Percentiles rank a stretch among this genome's conserved stretches.
These are phyloP conservation scores for Rana temporaria DNA, from an alignment of 2,113 vertebrate species.

Conservation along the genomic window DNA sequence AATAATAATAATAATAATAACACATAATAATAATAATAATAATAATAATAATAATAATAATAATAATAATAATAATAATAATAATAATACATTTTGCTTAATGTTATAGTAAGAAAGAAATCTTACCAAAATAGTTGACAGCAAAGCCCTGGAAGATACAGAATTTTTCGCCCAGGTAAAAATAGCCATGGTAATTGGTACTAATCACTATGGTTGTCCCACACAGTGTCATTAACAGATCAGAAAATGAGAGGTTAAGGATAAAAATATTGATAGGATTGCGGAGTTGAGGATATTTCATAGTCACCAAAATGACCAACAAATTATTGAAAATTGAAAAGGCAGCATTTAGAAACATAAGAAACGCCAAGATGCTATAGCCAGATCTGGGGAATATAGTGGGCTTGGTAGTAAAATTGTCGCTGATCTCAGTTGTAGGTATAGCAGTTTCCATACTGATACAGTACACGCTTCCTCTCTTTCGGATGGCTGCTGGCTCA, in stretches of 20 bases:
- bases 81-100: too few species aligned
- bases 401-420: slow-evolving; percentile 42
- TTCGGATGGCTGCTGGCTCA: neutral
- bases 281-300: slow-evolving; percentile 67
- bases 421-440: neutral
- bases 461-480: neutral
- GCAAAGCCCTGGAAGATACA: slow-evolving; percentile 72
- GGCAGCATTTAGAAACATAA: slow-evolving; percentile 64
- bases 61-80: too few species aligned
- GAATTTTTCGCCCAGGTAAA: slow-evolving; percentile 67
- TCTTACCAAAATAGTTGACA: slow-evolving; percentile 74
- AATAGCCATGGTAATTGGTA: slow-evolving; percentile 70
- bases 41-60: too few species aligned
- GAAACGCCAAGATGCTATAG: slow-evolving; percentile 71
- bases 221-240: slow-evolving; percentile 69
- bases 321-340: slow-evolving; percentile 71
- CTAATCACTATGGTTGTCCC: slow-evolving; percentile 69
- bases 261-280: slow-evolving; percentile 70
- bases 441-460: slow-evolving; percentile 1
- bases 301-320: slow-evolving; percentile 64
- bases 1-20: too few species aligned
- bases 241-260: slow-evolving; percentile 68
- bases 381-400: slow-evolving; percentile 67
- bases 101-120: neutral
- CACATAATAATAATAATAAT: too few species aligned